Evolutionary conservation across 2,888 invertebrate genomes (phyloP), one percentile per base, ranked within the genome.

Genomic region (Sialis fuliginosa): DNA sequence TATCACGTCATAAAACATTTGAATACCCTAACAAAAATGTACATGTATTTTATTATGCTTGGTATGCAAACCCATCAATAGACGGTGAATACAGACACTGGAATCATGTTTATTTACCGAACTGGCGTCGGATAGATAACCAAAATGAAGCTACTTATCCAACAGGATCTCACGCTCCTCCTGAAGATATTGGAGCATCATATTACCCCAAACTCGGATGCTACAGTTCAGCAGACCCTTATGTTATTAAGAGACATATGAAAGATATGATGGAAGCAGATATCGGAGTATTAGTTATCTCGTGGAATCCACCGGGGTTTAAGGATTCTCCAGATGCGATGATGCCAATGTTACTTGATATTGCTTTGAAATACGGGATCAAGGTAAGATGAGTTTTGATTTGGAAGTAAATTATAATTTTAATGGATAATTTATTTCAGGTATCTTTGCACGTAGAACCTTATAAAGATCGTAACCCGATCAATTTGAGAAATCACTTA

Each of bases 391-490:
- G 22, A 22, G 4, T 22, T 22, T 22, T 22, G 22, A 22, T 22
- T 22, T 22, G 22, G 22, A 2, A 22, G 22, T 22, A 22, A 22
- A 22, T 22, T 22, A 22, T 22, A 22, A 22, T 22, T 22, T 22
- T 22, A 22, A 22, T 22, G 22, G 22, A 22, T 22, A 22, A 22
- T 22, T 22, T 22, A 22, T 22, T 22, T 22, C 22, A 22, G 67
- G 62, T 76, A 10, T 67, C 72, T 2, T 63, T 74, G 31, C 75
- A 75, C 53, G 65, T 77, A 40, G 73, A 74, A 52, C 73, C 75
- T 4, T 77, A 73, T 55, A 58, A 63, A 45, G 66, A 65, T 34
- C 59, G 70, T 49, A 68, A 68, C 55, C 67, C 68, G 1, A 64
- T 66, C 35, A 68, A 68, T 54, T 56, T 71, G 30, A 57, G 62